Base-by-base conservation (phyloP, 2,888 invertebrate species). In the Calameuta filiformis region DNA sequence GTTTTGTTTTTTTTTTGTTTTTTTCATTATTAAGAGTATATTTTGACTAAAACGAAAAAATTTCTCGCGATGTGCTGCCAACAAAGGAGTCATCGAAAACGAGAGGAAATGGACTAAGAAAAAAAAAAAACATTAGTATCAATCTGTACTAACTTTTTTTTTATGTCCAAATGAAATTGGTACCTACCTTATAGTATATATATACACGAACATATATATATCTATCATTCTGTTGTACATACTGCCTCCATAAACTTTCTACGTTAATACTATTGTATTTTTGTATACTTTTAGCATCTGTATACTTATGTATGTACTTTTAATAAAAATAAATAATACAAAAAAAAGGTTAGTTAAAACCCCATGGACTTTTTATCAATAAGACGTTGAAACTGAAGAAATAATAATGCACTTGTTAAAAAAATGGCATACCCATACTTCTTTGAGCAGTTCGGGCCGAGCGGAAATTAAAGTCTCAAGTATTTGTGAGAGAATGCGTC, bases 241-340 rank as follows among this genome's bases (percentile, higher is more conserved):
- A 78, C n/a, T 85, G 84, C 84, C 85, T 89, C 81, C 85, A 83
- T 83, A 89, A 87, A 81, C 87, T 90, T 88, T 89, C 81, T 88
- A 85, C 82, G 83, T 87, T 87, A 88, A 89, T 86, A 82, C 80
- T 89, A 90, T 86, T 85, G 86, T 89, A 90, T 87, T 89, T 90
- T 90, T 90, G 87, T 90, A 89, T 87, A 86, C 87, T 87, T 56
- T 23, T 88, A 89, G 88, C 84, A 85, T 85, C 86, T 87, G 85
- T 87, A 85, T 87, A 89, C 87, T 89, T 88, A 76, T 73, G 81
- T 81, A 81, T 81, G 85, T 87, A 88, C 84, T 87, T 87, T 85
- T 87, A 88, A 86, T 88, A 88, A 87, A 85, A 87, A 30, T 83
- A 73, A 85, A 80, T 85, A 87, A 86, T 86, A 85, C 77, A 71